Base-by-base conservation (phyloP, 2,888 invertebrate genomes). In the Acleris laterana region DNA sequence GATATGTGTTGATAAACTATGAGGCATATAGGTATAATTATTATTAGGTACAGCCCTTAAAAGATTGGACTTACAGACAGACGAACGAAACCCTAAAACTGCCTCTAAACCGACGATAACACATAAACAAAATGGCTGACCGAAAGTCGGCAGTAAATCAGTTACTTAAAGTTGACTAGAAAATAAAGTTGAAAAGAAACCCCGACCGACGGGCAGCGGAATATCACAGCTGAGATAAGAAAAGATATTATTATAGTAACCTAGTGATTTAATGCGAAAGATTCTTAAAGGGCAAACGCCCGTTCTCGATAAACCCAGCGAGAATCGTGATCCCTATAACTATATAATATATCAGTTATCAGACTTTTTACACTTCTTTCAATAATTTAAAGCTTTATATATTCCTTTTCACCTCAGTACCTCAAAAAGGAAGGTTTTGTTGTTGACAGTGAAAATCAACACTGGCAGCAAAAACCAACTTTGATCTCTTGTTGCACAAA, bases 251-350 rank as follows among this genome's bases (percentile, higher is more conserved):
- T 50, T 38, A 61, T 56, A 25, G 70, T 70, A 72, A 73, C 71
- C 65, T 69, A 71, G 68, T 68, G 71, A 66, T 73, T 71, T 68
- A 74, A 73, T 70, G 72, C 68, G 64, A 69, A 72, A 71, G 70
- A 69, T 64, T 71, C 60, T 73, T 70, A 71, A 71, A 71, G 69
- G 65, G 69, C 49, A 57, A 68, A 50, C 57, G 57, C 66, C 60
- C 49, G 55, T 55, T 42, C 62, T 66, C 69, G 71, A 71, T 71
- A 71, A 70, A 67, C 67, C 62, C 68, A 58, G 22, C 66, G 56
- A 51, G 65, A 72, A 70, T 72, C 76, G 74, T 72, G 71, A 71
- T 67, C 66, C 69, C 62, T 66, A 38, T 13, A 13, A 3, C 69
- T 69, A 65, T 62, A 17, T 16, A 60, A 66, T 61, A 58, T 67